Percentiles rank a stretch among this genome's conserved stretches.
These are phyloP conservation scores for Axis porcinus DNA, from an alignment of 2,113 vertebrate genomes.

Conservation along the genomic window DNA sequence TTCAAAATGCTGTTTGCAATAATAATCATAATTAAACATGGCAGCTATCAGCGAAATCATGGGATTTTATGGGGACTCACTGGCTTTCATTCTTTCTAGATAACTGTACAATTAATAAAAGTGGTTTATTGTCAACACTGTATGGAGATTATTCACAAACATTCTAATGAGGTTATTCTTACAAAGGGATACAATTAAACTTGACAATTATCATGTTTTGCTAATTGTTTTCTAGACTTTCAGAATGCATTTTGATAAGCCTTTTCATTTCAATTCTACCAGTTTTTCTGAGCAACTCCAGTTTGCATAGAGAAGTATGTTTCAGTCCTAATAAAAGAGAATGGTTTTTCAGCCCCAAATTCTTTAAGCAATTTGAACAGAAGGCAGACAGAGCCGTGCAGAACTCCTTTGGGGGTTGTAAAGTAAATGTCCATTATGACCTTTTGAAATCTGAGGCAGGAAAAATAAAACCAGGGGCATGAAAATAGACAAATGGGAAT, in stretches of 20 bases:
- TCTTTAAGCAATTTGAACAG: background rate
- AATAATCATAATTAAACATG: background rate
- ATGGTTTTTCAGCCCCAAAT: background rate
- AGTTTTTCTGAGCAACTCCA: background rate
- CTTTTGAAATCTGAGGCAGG: background rate
- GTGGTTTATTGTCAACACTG: background rate
- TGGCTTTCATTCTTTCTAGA: background rate
- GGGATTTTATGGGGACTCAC: background rate
- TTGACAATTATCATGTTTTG: slow-evolving; percentile 13
- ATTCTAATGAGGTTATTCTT: slow-evolving; percentile 2
- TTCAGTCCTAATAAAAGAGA: background rate
- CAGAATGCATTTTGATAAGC: background rate
- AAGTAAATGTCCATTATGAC: slow-evolving; percentile 5
- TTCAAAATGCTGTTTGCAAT: background rate
- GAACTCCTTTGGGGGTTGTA: background rate
- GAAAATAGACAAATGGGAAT: background rate
- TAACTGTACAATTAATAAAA: slow-evolving; percentile 8
- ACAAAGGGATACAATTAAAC: background rate
- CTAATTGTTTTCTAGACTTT: background rate
- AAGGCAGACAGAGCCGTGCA: background rate
- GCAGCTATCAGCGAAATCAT: background rate
- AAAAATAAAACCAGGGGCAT: background rate
- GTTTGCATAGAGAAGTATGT: background rate
- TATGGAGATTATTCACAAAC: background rate
- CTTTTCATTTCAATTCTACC: background rate